Evolutionary conservation across 2,888 invertebrate genomes (phyloP).

Genomic region (Nomada flava): DNA sequence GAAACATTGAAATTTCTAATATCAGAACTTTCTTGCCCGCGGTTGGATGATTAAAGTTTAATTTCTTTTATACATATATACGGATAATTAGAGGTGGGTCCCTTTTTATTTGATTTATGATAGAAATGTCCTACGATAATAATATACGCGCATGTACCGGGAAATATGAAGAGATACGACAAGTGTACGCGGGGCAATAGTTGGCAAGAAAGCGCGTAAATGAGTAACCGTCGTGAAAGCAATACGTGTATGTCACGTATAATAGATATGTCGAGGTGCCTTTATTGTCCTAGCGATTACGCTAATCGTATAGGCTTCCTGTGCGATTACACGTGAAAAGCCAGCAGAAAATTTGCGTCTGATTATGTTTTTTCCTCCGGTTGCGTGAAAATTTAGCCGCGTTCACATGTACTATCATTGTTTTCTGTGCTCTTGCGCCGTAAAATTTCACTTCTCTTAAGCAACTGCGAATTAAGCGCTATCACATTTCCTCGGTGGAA

Average conservation of each 20-base stretch:
- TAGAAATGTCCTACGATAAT: neutral
- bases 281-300: conserved; percentile 49
- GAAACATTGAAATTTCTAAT: neutral
- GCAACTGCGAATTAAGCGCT: conserved; percentile 22
- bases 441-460: conserved; percentile 41
- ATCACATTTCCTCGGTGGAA: conserved; percentile 9
- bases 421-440: conserved; percentile 12
- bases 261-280: conserved; percentile 37
- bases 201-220: conserved; percentile 18
- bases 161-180: neutral
- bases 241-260: conserved; percentile 24
- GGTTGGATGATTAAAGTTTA: neutral
- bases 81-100: neutral
- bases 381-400: neutral
- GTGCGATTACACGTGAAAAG: conserved; percentile 25
- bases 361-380: conserved; percentile 15
- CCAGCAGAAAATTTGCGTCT: conserved; percentile 1
- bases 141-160: neutral
- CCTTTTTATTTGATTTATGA: neutral
- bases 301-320: conserved; percentile 36
- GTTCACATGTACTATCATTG: conserved; percentile 25
- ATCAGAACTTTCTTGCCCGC: neutral
- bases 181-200: conserved; percentile 2
- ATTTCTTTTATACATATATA: too few species aligned
- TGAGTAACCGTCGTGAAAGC: conserved; percentile 26